phyloP scores from a whole-genome alignment of 1,140 invertebrate genomes.

The Tyrophagus putrescentiae region DNA sequence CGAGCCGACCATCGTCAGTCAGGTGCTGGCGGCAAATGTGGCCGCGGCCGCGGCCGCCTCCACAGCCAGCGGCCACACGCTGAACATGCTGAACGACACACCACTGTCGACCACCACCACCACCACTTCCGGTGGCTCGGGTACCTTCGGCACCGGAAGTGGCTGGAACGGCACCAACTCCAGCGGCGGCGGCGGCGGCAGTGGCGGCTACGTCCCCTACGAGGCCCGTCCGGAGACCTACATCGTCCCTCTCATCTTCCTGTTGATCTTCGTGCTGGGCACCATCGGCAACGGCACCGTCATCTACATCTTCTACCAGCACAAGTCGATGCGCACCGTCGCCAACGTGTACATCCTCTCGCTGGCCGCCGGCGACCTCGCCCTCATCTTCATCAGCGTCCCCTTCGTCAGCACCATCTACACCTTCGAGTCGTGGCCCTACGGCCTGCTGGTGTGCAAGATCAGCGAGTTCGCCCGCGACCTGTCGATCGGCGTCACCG shows the following conservation, averaged over 20 bases:
- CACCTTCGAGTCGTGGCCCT: constrained; percentile 70
- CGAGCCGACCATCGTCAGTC: too few species aligned
- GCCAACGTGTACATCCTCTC: constrained; percentile 77
- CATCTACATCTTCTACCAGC: constrained; percentile 60
- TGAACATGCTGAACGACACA: too few species aligned
- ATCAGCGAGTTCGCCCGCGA: constrained; percentile 73
- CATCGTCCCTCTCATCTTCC: constrained; percentile 66
- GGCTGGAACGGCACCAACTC: too few species aligned
- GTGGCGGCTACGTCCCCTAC: constrained; percentile 49
- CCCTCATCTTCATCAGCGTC: constrained; percentile 56
- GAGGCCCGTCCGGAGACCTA: constrained; percentile 60
- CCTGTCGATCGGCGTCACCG: constrained; percentile 79
- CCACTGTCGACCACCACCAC: too few species aligned
- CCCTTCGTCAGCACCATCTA: constrained; percentile 66
- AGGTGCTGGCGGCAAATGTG: too few species aligned
- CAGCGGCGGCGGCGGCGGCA: background rate
- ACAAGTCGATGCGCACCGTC: constrained; percentile 66
- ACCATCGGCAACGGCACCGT: constrained; percentile 73
- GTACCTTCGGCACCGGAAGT: too few species aligned
- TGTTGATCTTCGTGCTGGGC: constrained; percentile 70
- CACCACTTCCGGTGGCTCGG: too few species aligned
- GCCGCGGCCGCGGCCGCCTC: too few species aligned
- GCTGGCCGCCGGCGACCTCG: constrained; percentile 59
- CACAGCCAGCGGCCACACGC: too few species aligned
- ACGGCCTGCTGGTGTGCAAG: constrained; percentile 55